Evolutionary conservation across 2,113 vertebrate species (phyloP), one percentile per base, ranked within the genome.

Genomic region (Zapornia atra): DNA sequence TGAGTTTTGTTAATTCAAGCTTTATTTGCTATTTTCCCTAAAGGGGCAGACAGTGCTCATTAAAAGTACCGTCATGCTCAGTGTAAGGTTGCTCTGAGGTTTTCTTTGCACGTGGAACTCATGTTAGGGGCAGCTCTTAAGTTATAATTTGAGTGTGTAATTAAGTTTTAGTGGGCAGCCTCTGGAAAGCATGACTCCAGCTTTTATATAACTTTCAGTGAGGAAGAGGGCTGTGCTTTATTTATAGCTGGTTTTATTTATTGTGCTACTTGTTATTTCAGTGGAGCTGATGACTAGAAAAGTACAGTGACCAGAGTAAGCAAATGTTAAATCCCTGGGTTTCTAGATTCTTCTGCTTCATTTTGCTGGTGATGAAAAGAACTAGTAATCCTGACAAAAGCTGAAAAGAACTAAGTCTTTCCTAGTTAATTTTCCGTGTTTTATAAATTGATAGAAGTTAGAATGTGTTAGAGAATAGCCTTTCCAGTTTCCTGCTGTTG

Each of bases 231-330:
- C 71, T 57, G 13, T 73, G 31, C 40, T 94, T 68, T 72, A 72
- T 95, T 97, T 95, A 66, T 60, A 70, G 31, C 75, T 94, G 54
- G 8, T 44, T 88, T 79, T 93, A 44, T 88, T 95, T 92, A 42
- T 72, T 94, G 46, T 65, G 59, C 64, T 90, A 3, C 59, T 97
- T 56, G 24, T 77, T 87, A 76, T 61, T 96, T 90, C 59, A 63
- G 54, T 88, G 76, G 90, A 77, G 42, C 40, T 61, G 71, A 73
- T 44, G 56, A 73, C 22, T 91, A 3, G 60, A 72, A 56, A 80
- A 80, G 14, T 70, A 61, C 36, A 73, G 76, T 63, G 40, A 70
- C 38, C 53, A 77, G 28, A 63, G 44, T 44, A 73, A 61, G 26
- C 76, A 21, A 77, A 78, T 42, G 11, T 76, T 46, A 66, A 73